Evolutionary conservation across 2,888 invertebrate species (phyloP), one percentile per base, ranked within the genome.

Genomic region (Trilocha varians): DNA sequence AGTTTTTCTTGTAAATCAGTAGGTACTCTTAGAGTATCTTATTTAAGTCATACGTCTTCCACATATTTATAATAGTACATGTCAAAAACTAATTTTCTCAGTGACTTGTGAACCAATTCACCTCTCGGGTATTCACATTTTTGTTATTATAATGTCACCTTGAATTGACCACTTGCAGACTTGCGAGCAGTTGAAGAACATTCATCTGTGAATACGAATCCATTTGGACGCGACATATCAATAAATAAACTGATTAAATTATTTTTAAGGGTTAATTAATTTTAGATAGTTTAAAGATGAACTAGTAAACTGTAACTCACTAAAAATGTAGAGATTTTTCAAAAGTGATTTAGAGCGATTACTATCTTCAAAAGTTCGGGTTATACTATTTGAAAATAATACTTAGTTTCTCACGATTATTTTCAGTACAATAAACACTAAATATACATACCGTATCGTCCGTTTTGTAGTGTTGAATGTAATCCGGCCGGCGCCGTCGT

Each of bases 151-250:
- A 71, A 74, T 71, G 72, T 76, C 77, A 76, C 77, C 77, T 78
- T 76, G 68, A 54, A 50, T 63, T 77, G 77, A 75, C 76, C 77
- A 77, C 70, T 71, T 65, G 62, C 64, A 70, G 70, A 71, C 67
- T 64, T 40, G 43, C 18, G 34, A 37, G 40, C 38, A 25, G 36
- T 18, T 40, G 16, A 33, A 34, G 25, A 25, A 25, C 25, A 25
- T 25, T 25, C 8, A 25, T 5, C 25, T 6, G 11, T n/a, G 6
- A 25, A 25, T 25, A 25, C 25, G 25, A 25, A 1, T 6, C 5
- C 25, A 25, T 9, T 25, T 52, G 49, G 59, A 59, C 47, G 42
- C 33, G 58, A 48, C 34, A 50, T 40, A n/a, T 3, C 17, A 38
- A 11, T n/a, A 6, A 34, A 14, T 13, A 13, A 13, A 14, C 11